phyloP scores from a whole-genome alignment of 2,888 invertebrate species.

The Perizoma affinitatum region DNA sequence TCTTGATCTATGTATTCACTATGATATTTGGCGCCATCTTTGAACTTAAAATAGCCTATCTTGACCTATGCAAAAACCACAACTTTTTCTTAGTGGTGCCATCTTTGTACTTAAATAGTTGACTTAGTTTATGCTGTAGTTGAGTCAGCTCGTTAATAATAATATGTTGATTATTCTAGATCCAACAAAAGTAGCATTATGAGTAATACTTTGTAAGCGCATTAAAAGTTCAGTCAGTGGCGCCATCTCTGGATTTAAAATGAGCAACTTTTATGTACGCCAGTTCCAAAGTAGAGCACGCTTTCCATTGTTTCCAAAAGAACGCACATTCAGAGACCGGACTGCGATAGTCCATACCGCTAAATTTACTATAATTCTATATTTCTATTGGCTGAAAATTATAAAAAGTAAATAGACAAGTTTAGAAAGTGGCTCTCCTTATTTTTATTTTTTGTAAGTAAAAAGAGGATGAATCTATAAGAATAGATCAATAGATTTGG shows the following conservation, averaged over 20 bases:
- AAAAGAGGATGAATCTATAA: background rate
- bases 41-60: too few species aligned
- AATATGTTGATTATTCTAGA: too few species aligned
- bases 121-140: too few species aligned
- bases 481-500: background rate
- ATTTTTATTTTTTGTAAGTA: constrained; percentile 27
- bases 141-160: too few species aligned
- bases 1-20: too few species aligned
- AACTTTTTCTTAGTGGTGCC: too few species aligned
- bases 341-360: constrained; percentile 33
- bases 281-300: constrained; percentile 39
- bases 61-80: too few species aligned
- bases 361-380: constrained; percentile 5
- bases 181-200: too few species aligned
- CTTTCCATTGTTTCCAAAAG: constrained; percentile 31
- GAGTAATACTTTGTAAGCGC: too few species aligned
- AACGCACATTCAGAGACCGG: constrained; percentile 16
- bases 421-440: constrained; percentile 32
- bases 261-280: background rate
- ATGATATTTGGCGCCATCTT: constrained; percentile 11
- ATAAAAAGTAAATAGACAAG: background rate
- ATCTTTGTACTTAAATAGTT: background rate
- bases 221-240: too few species aligned
- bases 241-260: background rate
- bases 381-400: constrained; percentile 11